Evolutionary conservation across 37 sponge, comb jelly and placozoan species (phyloP), one percentile per base, ranked within the genome.

Genomic region (Lycopodina hypogea): DNA sequence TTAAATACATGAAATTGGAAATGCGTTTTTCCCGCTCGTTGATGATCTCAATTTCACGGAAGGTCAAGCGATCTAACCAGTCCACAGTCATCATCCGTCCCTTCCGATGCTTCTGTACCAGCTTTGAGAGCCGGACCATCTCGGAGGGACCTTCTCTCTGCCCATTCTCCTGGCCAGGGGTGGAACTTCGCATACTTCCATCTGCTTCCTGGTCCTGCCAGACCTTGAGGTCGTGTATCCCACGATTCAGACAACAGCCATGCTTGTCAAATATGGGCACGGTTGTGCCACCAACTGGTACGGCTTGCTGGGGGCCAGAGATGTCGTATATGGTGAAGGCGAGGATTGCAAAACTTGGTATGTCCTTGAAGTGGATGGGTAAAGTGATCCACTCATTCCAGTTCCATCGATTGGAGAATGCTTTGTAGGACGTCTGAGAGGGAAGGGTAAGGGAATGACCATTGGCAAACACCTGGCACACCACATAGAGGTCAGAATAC

Each of bases 11-110:
- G 42, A 35, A 74, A 37, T 94, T 89, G 28, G 94, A 87, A 1
- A 53, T 78, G 24, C 84, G 55, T 59, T 96, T 96, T 74, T 94
- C 94, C 12, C 72, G 74, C 84, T 99, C 99, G 56, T 96, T 96
- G 42, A 94, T 83, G 23, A 89, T 89, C 68, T 93, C 94, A 29
- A 99, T 89, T 67, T 99, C 96, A 32, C 97, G 73, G 81, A 90
- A 96, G 29, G 96, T 87, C 50, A 91, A 85, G 52, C 96, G 63
- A 71, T 99, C 99, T 50, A 99, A 71, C 99, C 99, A 99, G 65
- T 96, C 99, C 34, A 96, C 89, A 38, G 89, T 74, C 88, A 82
- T 82, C 88, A 99, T 89, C 69, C 86, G 88, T 3, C 95, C 93
- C 57, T 91, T 87, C 29, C 86, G 66, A 78, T 99, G 90, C 74